Base-by-base conservation (phyloP, 2,113 vertebrate species). In the Aphelocoma coerulescens region DNA sequence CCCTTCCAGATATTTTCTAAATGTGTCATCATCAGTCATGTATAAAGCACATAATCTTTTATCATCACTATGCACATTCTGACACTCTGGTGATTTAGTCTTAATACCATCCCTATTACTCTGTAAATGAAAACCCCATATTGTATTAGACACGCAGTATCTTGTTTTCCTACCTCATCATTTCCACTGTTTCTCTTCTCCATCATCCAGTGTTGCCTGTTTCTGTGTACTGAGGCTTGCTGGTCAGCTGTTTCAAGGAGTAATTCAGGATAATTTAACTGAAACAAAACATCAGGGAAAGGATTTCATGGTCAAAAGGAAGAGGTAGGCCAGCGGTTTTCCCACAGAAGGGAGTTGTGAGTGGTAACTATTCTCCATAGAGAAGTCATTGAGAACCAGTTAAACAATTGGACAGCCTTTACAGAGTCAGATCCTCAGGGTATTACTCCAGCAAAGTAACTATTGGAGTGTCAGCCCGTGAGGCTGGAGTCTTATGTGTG, bases 1-100 rank as follows among this genome's bases (percentile, higher is more conserved):
- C 61, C 57, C 63, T 93, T 84, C 65, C 43, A 76, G 78, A 91
- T 96, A 87, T 88, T 95, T 96, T 92, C 88, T 69, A 48, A 90
- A 79, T 41, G 41, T 97, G 94, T 86, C 93, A 95, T 66, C 95
- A 78, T 95, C 93, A 75, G 71, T 96, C 96, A 95, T 46, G 61
- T 88, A 81, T 93, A 93, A 90, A 93, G 89, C 91, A 84, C 89
- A 84, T 96, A 94, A 95, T 96, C 89, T 96, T 96, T 94, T 91
- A 92, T 96, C 91, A 95, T 95, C 89, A 52, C 81, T 95, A 75
- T 91, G 87, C 86, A 83, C 75, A 74, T 94, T 88, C 51, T 95
- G 96, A 85, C 88, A 93, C 30, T 57, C 39, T 41, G 77, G 67
- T 91, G 85, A 93, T 96, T 95, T 94, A 95, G 78, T 80, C 67